Base-by-base conservation (phyloP, 2,888 invertebrate species). In the Arrhopalites spinosus region DNA sequence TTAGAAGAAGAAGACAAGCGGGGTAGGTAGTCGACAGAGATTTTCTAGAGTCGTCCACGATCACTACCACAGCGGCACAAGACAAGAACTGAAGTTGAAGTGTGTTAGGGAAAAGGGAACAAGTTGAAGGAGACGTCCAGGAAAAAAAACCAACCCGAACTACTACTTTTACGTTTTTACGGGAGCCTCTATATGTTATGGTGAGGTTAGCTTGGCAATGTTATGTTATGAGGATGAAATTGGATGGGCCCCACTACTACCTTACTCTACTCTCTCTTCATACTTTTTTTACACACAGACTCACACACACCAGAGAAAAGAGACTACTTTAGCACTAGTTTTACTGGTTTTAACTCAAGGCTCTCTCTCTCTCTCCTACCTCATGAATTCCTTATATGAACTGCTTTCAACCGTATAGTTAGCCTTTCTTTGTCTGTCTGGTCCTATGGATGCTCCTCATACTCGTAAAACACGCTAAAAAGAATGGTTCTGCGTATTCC, bases 11-110 rank as follows among this genome's bases (percentile, higher is more conserved):
- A 13, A 50, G 50, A 50, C 8, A 45, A 15, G n/a, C 7, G 45
- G 15, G 45, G 50, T n/a, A 50, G n/a, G n/a, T n/a, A 50, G n/a
- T n/a, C 15, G 13, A 69, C 53, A 47, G 69, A 69, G 69, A 69
- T 53, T 27, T 69, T 29, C 53, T 27, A 68, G 47, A 27, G 27
- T 20, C 50, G 53, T 69, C 69, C 53, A 53, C 27, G 53, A 69
- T 47, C 53, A 69, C 69, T n/a, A 50, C n/a, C 50, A 50, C 50
- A 50, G 15, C 53, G 50, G 68, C 53, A 69, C 69, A 69, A 69
- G 47, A 69, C 69, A 69, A 23, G 23, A 53, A 69, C 69, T 69
- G 69, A 69, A 53, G 53, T 50, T 69, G 53, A 29, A 69, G 50
- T 50, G 50, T 27, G 50, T 45, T 50, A 50, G 50, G n/a, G 8